Evolutionary conservation across 2,888 invertebrate genomes (phyloP).

Genomic region (Diabrotica balteata): DNA sequence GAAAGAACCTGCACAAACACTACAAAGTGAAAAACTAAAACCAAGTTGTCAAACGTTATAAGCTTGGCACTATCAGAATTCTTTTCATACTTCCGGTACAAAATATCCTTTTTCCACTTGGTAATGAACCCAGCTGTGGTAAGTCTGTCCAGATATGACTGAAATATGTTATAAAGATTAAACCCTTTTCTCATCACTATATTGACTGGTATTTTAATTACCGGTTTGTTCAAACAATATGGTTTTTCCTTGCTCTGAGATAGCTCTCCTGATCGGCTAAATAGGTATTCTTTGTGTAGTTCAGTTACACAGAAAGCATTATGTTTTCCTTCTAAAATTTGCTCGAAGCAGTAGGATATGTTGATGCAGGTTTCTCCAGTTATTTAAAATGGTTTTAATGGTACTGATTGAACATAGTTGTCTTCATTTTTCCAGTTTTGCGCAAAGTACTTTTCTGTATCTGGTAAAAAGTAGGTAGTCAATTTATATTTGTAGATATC

Average conservation of each 20-base stretch:
- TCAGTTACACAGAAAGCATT: conserved; percentile 47
- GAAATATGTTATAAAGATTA: conserved; percentile 47
- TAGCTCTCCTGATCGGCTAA: conserved; percentile 44
- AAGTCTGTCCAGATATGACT: conserved; percentile 46
- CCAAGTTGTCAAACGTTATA: no score
- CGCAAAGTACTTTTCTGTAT: conserved; percentile 41
- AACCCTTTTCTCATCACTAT: conserved; percentile 55
- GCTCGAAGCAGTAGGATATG: conserved; percentile 41
- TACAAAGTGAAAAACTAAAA: no score
- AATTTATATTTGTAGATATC: conserved; percentile 46
- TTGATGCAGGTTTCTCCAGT: conserved; percentile 41
- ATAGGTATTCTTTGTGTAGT: conserved; percentile 47
- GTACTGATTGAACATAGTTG: conserved; percentile 23
- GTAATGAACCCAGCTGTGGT: conserved; percentile 46
- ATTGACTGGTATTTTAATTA: conserved; percentile 52
- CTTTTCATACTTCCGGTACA: conserved; percentile 14
- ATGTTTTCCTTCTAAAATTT: conserved; percentile 41
- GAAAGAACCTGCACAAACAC: no score
- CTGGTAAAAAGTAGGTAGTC: conserved; percentile 43
- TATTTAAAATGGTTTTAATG: conserved; percentile 24
- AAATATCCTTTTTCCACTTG: conserved; percentile 39
- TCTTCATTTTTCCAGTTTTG: conserved; percentile 15
- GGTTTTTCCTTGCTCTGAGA: conserved; percentile 41
- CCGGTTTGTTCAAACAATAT: conserved; percentile 46
- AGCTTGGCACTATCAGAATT: no score